Base-by-base conservation (phyloP, 1,140 invertebrate species). In the Caenorhabditis elegans region DNA sequence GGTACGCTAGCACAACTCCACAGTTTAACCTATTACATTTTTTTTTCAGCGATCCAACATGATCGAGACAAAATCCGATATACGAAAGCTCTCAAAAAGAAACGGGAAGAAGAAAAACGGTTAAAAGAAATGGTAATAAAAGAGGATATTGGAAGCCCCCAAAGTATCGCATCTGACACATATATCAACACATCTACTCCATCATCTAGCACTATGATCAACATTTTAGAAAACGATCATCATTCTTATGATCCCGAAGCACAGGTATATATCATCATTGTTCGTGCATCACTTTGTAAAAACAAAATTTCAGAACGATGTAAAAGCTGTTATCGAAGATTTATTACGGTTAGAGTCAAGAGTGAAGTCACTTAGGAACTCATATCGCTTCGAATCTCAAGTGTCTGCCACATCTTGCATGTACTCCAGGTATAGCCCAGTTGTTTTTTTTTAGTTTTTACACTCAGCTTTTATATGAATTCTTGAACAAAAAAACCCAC, bases 11-110 rank as follows among this genome's bases (percentile, higher is more conserved):
- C n/a, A n/a, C n/a, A n/a, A n/a, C n/a, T n/a, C n/a, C n/a, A n/a
- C n/a, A n/a, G n/a, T n/a, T n/a, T n/a, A n/a, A n/a, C n/a, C n/a
- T n/a, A n/a, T n/a, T n/a, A n/a, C n/a, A n/a, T n/a, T n/a, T n/a
- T n/a, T n/a, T n/a, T n/a, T 84, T 39, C 79, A 84, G 83, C 83
- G 1, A 84, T 84, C 34, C 83, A 84, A 75, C 83, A 84, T 78
- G 83, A 84, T 65, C 53, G 83, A 24, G 83, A 84, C 49, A 84
- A 84, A 55, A 84, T 84, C 39, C 70, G 83, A 26, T 84, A 84
- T 22, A 84, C 83, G 34, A 84, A 84, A 43, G 70, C 70, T 2
- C 79, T 84, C 19, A 84, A 81, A 26, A 82, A 81, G 24, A 60
- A 82, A 34, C 84, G 60, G 48, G 83, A 81, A 82, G 83, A 76